phyloP scores from a whole-genome alignment of 2,888 invertebrate species.

The Phortica okadai region DNA sequence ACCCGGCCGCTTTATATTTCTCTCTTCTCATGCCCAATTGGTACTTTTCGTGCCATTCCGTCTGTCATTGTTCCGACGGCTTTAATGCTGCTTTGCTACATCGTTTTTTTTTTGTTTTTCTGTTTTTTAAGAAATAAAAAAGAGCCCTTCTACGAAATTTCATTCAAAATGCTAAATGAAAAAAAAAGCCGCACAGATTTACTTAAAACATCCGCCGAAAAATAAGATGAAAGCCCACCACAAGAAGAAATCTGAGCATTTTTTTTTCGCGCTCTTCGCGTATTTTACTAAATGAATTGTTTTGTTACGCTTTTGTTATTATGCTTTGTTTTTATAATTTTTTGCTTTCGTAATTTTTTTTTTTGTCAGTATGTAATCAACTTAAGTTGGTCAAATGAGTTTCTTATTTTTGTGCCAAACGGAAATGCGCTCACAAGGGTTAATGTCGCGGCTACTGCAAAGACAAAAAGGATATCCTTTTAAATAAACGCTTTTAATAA shows the following conservation, averaged over 20 bases:
- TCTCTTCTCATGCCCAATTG: conserved; percentile 9
- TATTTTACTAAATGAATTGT: conserved; percentile 21
- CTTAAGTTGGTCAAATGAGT: conserved; percentile 68
- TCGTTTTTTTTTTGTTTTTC: not conserved
- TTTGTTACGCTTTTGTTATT: conserved; percentile 12
- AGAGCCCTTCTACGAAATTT: conserved; percentile 24
- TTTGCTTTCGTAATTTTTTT: not conserved
- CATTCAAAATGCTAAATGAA: conserved; percentile 5
- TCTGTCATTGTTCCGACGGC: conserved; percentile 1
- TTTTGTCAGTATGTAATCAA: conserved; percentile 57
- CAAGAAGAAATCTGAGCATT: not conserved
- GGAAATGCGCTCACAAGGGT: conserved; percentile 15
- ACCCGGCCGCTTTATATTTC: conserved; percentile 31
- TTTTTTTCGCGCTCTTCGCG: not conserved
- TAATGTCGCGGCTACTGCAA: conserved; percentile 19
- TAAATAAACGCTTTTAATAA: conserved; percentile 39
- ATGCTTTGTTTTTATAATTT: conserved; percentile 7
- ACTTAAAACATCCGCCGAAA: not conserved
- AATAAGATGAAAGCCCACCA: conserved; percentile 7
- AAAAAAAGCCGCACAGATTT: conserved; percentile 19
- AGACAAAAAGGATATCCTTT: conserved; percentile 28
- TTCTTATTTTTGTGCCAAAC: conserved; percentile 50
- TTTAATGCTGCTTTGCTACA: not conserved
- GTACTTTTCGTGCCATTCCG: conserved; percentile 23
- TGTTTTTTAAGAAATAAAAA: not conserved